Evolutionary conservation across 2,888 invertebrate genomes (phyloP), one percentile per base, ranked within the genome.

Genomic region (Macrosoma leucophasiata): DNA sequence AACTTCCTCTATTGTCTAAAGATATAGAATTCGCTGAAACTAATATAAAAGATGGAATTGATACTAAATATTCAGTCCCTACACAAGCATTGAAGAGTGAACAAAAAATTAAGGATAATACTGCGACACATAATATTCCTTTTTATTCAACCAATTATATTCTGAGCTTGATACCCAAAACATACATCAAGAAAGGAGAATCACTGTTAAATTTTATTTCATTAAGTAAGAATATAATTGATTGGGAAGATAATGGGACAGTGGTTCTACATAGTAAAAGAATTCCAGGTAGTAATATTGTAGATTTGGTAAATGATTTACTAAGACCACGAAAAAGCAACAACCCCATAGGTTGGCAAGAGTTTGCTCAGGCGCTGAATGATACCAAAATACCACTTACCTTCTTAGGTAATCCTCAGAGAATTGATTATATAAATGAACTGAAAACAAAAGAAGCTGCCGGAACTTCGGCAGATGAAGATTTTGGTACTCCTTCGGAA

Each of bases 261-360:
- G 45, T 52, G n/a, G 21, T 43, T 11, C 43, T 52, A 13, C 35
- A 52, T 21, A 46, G 46, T 13, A 24, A 46, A 36, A 36, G 34
- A 38, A 38, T 46, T 22, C 30, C 27, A 9, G 40, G 39, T 29
- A 54, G 49, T 28, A 52, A 56, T 46, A 55, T 56, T 38, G 17
- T 50, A 7, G 53, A 58, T 28, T 45, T 56, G 23, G 11, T 56
- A 21, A 52, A 46, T 37, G 51, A 55, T 36, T 29, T 30, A 11
- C 12, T 58, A 4, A 41, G 53, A 45, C 50, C 51, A 8, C 28
- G 55, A 3, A 54, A 55, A 43, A 46, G 15, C 18, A 36, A 32
- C 18, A 41, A 41, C 31, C 55, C 58, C 13, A 34, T 32, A 20
- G 56, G 58, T 3, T 56, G 54, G 53, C 29, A 45, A 35, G n/a